Conservation (phyloP, 2,888 invertebrate species). For the Antheraea assamensis region DNA sequence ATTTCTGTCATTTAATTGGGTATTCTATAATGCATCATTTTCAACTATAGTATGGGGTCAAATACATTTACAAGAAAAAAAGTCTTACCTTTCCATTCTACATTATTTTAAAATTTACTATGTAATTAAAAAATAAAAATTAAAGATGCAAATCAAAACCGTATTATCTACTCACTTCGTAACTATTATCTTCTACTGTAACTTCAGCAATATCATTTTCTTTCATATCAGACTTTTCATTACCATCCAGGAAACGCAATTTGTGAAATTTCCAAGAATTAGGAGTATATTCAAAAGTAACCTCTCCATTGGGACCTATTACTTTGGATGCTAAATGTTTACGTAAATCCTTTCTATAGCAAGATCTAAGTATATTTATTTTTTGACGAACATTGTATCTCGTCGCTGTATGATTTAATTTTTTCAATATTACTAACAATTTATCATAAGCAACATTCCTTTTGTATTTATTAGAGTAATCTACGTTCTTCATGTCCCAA, state of each 20-base stretch:
- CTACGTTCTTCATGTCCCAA: slow-evolving; percentile 43
- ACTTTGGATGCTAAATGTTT: slow-evolving; percentile 40
- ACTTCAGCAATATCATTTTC: slow-evolving; percentile 28
- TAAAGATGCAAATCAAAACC: background rate
- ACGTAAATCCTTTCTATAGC: slow-evolving; percentile 42
- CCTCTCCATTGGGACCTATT: slow-evolving; percentile 39
- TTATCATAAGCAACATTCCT: slow-evolving; percentile 38
- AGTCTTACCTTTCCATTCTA: background rate
- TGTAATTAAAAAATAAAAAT: background rate
- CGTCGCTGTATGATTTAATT: slow-evolving; percentile 38
- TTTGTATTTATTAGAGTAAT: slow-evolving; percentile 45
- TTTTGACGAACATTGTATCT: slow-evolving; percentile 42
- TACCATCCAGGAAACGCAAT: slow-evolving; percentile 39
- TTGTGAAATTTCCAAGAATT: slow-evolving; percentile 45
- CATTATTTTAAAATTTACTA: background rate
- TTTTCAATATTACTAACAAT: slow-evolving; percentile 38
- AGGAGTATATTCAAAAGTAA: slow-evolving; percentile 38
- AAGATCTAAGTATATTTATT: slow-evolving; percentile 49
- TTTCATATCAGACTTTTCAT: slow-evolving; percentile 22
- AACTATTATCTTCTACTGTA: slow-evolving; percentile 29
- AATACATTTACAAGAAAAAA: background rate
- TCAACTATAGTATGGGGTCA: background rate
- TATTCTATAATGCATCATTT: background rate
- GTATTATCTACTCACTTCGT: slow-evolving; percentile 29
- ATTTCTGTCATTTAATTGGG: background rate